Base-by-base conservation (phyloP, 2,113 vertebrate species). In the Galemys pyrenaicus region DNA sequence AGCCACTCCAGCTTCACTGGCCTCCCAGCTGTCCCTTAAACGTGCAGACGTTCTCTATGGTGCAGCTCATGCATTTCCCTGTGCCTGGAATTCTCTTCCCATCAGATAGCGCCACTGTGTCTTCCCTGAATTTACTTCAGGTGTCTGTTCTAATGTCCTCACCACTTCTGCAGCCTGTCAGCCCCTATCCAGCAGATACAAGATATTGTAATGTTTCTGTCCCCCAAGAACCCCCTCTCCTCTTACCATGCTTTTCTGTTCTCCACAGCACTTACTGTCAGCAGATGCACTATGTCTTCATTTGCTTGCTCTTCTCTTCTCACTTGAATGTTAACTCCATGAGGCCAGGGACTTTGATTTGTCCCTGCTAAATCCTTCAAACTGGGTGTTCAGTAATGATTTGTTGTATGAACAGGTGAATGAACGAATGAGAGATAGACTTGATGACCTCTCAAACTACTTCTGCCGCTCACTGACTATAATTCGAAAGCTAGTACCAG, bases 61-160 rank as follows among this genome's bases (percentile, higher is more conserved):
- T 24, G 28, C 10, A 67, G n/a, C 24, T 35, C 51, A 15, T 37
- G n/a, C 60, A 28, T 0, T 81, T 77, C 35, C 54, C 65, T 83
- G 54, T 70, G 20, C 22, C 58, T 77, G 16, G 26, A 9, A 67
- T 54, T 77, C 32, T 79, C 51, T 71, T 84, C 73, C 30, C 32
- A 62, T 67, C 58, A 75, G 26, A 71, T 60, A 80, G 39, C 19
- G n/a, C 87, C 30, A 19, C 28, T 58, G 11, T 44, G 91, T 39
- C 26, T 89, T 78, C 64, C 49, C 64, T 92, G 13, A n/a, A 0
- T 81, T 75, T 44, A 56, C 46, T 77, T 41, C 32, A 67, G 37
- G 62, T 82, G 35, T 97, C n/a, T 78, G 28, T 82, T 81, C 41
- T 80, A 35, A 92, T 51, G 68, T 51, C 35, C 28, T 85, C 28